Conservation (phyloP, 92 coral and sea anemone genomes). For the Blastomussa wellsi region DNA sequence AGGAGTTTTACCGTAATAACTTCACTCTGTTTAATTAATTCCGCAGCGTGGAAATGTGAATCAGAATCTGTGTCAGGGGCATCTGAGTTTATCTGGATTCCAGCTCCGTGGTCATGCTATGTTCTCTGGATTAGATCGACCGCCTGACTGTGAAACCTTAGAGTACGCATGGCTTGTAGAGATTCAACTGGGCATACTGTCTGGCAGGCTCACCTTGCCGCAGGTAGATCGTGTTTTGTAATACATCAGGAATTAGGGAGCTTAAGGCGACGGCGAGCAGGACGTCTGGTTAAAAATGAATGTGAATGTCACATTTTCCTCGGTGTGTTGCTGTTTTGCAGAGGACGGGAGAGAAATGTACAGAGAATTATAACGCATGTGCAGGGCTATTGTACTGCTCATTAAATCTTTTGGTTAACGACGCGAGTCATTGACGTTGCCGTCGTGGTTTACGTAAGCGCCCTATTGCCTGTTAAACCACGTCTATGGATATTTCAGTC, state of each 20-base stretch:
- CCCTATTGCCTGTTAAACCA: background rate
- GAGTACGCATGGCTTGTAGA: conserved; percentile 98
- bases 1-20: background rate
- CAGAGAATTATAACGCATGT: too few species aligned
- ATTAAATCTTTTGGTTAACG: too few species aligned
- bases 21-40: background rate
- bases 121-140: conserved; percentile 92
- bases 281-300: too few species aligned
- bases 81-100: conserved; percentile 89
- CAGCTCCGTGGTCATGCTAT: conserved; percentile 99
- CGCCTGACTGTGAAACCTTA: conserved; percentile 92
- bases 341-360: too few species aligned
- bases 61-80: conserved; percentile 84
- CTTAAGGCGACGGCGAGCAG: too few species aligned
- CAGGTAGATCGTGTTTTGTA: conserved; percentile 61
- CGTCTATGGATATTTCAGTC: background rate
- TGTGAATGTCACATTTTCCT: too few species aligned
- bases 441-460: too few species aligned
- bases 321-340: too few species aligned
- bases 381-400: too few species aligned
- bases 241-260: background rate
- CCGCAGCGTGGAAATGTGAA: conserved; percentile 78
- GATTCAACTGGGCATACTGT: conserved; percentile 91
- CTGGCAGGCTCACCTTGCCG: conserved; percentile 92
- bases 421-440: too few species aligned